Base-by-base conservation (phyloP, 2,888 invertebrate genomes). In the Temnothorax rugatulus region DNA sequence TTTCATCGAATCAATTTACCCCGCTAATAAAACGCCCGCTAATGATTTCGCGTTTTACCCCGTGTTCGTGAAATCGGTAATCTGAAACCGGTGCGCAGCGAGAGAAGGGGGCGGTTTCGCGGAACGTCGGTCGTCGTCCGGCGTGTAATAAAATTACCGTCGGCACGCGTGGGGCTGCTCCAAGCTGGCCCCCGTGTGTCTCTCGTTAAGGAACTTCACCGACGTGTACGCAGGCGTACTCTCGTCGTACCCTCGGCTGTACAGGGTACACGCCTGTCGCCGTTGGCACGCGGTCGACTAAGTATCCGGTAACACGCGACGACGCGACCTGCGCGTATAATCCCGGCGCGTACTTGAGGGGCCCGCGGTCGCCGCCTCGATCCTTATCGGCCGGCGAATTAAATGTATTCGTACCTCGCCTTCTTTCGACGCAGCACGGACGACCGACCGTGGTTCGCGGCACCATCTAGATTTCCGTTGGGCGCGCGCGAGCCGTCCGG, bases 271-370 rank as follows among this genome's bases (percentile, higher is more conserved):
- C 50, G 82, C 59, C 82, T 75, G 75, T 82, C 75, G 75, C 29
- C 21, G 63, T 61, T 64, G 82, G 54, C 77, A 47, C 82, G 73
- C 73, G 66, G 38, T 66, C 66, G 77, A 91, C 89, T 92, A 93
- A 93, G 90, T 92, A 90, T 91, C 91, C 85, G 86, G 88, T 85
- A 88, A 91, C 93, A 93, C 93, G 93, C 93, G 88, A 92, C 92
- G 93, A 93, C 93, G 93, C 93, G 88, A 92, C 92, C 91, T 81
- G 91, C 85, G 91, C 89, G 89, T 89, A 91, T 82, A 87, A 88
- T 88, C 57, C 25, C 74, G 83, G 61, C 54, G 82, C 83, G 85
- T 89, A 84, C 76, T 86, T 66, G 75, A 84, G 85, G 81, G 68
- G 18, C 44, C 61, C 57, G 44, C 59, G 15, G 29, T 38, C 63